Evolutionary conservation across 2,888 invertebrate genomes (phyloP).

Genomic region (Graphium colonna): DNA sequence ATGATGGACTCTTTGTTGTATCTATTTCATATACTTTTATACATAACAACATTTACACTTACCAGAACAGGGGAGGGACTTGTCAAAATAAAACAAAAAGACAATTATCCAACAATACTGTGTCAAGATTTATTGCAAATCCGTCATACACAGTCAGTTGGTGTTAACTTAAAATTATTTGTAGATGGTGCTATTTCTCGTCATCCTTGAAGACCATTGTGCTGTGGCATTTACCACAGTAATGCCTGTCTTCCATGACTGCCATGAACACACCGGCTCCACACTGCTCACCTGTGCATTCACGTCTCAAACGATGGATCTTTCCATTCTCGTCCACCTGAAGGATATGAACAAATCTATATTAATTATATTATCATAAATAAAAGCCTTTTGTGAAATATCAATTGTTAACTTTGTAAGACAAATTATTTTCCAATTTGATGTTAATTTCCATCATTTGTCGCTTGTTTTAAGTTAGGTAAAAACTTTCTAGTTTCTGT

Average conservation of each 20-base stretch:
- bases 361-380: too few species aligned
- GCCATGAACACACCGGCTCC: conserved; percentile 99
- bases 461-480: too few species aligned
- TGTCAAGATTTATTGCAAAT: conserved; percentile 80
- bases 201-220: conserved; percentile 98
- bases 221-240: conserved; percentile 99
- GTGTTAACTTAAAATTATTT: conserved; percentile 45
- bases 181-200: conserved; percentile 83
- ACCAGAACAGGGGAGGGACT: conserved; percentile 17
- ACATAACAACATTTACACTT: conserved; percentile 23
- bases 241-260: conserved; percentile 98
- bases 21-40: too few species aligned
- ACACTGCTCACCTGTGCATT: conserved; percentile 97
- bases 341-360: too few species aligned
- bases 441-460: too few species aligned
- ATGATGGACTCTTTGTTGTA: too few species aligned
- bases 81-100: conserved; percentile 48
- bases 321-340: conserved; percentile 99
- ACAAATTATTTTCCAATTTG: too few species aligned
- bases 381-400: too few species aligned
- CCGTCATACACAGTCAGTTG: conserved; percentile 76
- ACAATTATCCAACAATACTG: conserved; percentile 62
- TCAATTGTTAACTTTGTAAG: too few species aligned
- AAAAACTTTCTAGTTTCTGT: too few species aligned
- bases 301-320: conserved; percentile 96